These are phyloP conservation scores for Aldabrachelys gigantea DNA, from an alignment of 2,113 vertebrate species.

Conservation along the genomic window DNA sequence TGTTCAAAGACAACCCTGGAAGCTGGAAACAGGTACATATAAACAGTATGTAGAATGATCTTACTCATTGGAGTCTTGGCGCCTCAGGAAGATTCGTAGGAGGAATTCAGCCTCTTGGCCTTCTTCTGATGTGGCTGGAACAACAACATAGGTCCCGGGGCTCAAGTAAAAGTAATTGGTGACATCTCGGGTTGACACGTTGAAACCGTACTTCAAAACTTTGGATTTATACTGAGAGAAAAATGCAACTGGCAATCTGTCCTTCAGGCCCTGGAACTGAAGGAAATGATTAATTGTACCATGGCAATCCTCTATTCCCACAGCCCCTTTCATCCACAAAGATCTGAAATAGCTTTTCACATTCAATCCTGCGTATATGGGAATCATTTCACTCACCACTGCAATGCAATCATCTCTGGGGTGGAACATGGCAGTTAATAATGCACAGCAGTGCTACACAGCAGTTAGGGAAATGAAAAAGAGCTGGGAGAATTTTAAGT, in stretches of 20 bases:
- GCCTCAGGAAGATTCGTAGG: constrained; percentile 75
- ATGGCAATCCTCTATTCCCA: not conserved
- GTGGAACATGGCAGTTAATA: not conserved
- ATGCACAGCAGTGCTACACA: not conserved
- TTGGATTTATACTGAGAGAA: constrained; percentile 51
- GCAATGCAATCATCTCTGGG: not conserved
- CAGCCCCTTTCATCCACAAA: not conserved
- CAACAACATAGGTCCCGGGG: constrained; percentile 69
- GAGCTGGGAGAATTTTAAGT: not conserved
- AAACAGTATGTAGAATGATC: not conserved
- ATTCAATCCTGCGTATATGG: not conserved
- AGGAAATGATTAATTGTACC: not conserved
- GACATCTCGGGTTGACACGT: constrained; percentile 34
- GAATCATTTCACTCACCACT: not conserved
- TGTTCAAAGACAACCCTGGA: not conserved
- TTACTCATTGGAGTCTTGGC: constrained; percentile 59
- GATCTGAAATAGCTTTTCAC: not conserved
- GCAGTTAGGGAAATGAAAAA: not conserved
- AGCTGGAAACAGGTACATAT: not conserved
- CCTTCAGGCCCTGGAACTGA: not conserved
- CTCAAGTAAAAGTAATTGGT: constrained; percentile 51
- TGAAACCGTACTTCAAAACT: constrained; percentile 6
- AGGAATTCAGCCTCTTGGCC: constrained; percentile 67
- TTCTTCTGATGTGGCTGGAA: not conserved
- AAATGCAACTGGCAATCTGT: constrained; percentile 8